Conservation (phyloP, 2,888 invertebrate species). For the Serripes groenlandicus region DNA sequence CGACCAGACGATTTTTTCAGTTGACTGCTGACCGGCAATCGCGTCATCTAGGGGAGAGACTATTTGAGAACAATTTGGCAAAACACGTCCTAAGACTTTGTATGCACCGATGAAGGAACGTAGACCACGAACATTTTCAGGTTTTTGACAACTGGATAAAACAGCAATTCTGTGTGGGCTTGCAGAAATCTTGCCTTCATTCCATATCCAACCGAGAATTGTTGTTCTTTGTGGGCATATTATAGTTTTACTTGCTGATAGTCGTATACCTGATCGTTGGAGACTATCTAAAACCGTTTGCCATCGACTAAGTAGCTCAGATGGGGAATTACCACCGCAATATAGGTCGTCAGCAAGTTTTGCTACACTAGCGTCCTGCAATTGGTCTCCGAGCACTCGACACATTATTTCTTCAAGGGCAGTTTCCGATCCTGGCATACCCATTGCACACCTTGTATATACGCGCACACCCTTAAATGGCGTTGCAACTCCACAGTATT, state of each 20-base stretch:
- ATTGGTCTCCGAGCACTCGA: constrained; percentile 60
- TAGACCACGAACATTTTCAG: constrained; percentile 62
- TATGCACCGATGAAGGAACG: constrained; percentile 67
- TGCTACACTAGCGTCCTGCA: constrained; percentile 60
- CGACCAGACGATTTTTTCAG: constrained; percentile 53
- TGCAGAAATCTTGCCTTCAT: constrained; percentile 11
- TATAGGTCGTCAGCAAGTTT: constrained; percentile 71
- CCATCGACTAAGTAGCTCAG: constrained; percentile 54
- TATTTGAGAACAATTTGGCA: constrained; percentile 43
- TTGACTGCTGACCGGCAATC: constrained; percentile 30
- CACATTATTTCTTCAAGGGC: constrained; percentile 66
- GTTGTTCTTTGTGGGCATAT: constrained; percentile 14
- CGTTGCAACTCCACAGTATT: constrained; percentile 65
- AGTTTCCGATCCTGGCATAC: constrained; percentile 72
- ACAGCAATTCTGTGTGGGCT: constrained; percentile 11
- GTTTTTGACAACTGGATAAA: constrained; percentile 20
- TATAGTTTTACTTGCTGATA: too few relatives aligned
- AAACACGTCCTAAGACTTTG: constrained; percentile 59
- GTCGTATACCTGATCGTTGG: constrained; percentile 12
- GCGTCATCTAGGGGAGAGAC: constrained; percentile 45
- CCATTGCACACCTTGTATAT: constrained; percentile 68
- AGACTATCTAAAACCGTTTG: constrained; percentile 48
- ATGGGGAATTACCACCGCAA: constrained; percentile 63
- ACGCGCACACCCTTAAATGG: constrained; percentile 64
- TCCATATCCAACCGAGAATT: constrained; percentile 28